These are phyloP conservation scores for Lithophane leautieri DNA, from an alignment of 2,888 invertebrate species.

Conservation along the genomic window DNA sequence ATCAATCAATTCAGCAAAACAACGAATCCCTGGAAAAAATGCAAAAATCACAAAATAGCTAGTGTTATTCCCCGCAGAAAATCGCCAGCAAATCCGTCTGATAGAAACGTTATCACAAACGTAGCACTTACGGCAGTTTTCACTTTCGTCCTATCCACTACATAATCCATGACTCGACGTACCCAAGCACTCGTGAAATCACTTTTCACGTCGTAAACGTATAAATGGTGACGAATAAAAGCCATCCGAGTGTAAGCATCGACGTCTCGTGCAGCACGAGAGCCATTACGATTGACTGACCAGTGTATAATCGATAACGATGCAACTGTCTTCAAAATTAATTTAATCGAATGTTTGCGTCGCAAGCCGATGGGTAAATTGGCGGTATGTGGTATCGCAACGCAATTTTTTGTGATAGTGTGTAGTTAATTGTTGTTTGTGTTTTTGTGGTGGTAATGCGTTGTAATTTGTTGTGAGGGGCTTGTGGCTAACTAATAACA, in stretches of 20 bases:
- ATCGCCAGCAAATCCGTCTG: not conserved
- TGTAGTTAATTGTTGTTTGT: not conserved
- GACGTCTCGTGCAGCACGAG: constrained; percentile 61
- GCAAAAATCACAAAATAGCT: not conserved
- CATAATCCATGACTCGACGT: constrained; percentile 23
- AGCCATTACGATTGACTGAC: constrained; percentile 48
- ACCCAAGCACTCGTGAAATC: constrained; percentile 48
- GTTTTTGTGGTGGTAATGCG: constrained; percentile 10
- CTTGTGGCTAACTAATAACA: too few relatives aligned
- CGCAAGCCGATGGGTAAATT: constrained; percentile 26
- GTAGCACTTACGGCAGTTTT: constrained; percentile 22
- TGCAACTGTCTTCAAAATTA: constrained; percentile 51
- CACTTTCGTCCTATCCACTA: constrained; percentile 50
- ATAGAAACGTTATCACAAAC: constrained; percentile 15
- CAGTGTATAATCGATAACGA: constrained; percentile 63
- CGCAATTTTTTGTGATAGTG: not conserved
- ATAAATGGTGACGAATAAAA: constrained; percentile 55
- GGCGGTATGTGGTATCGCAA: constrained; percentile 15
- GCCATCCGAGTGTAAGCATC: constrained; percentile 43
- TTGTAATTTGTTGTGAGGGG: constrained; percentile 24
- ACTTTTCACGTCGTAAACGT: constrained; percentile 55
- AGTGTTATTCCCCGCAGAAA: not conserved
- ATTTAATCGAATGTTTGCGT: constrained; percentile 32
- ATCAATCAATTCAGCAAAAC: not conserved
- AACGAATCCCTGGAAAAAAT: not conserved